Evolutionary conservation across 2,888 invertebrate species (phyloP).

Genomic region (Andrena flavipes): DNA sequence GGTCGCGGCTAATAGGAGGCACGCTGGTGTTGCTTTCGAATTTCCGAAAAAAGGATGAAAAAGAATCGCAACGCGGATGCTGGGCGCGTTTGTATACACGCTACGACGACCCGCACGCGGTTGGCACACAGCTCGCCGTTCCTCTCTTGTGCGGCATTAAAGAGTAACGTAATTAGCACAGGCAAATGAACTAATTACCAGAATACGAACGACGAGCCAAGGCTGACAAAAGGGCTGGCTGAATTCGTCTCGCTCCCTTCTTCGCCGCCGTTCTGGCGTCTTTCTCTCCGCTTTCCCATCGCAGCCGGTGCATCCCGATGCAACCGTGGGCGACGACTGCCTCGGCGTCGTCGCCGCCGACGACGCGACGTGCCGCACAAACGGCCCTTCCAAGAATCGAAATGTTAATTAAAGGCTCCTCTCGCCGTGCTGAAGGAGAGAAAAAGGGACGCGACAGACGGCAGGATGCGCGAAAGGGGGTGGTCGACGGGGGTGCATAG

Average conservation of each 20-base stretch:
- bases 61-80: background rate
- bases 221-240: constrained; percentile 75
- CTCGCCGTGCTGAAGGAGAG: constrained; percentile 48
- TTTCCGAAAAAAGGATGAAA: constrained; percentile 34
- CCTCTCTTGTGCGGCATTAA: constrained; percentile 72
- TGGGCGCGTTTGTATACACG: constrained; percentile 33
- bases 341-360: constrained; percentile 18
- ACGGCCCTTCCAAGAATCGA: constrained; percentile 74
- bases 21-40: constrained; percentile 51
- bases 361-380: constrained; percentile 50
- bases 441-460: constrained; percentile 45
- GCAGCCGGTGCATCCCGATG: constrained; percentile 39
- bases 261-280: constrained; percentile 37
- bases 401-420: constrained; percentile 79
- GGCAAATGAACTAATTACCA: constrained; percentile 83
- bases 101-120: constrained; percentile 17
- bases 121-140: constrained; percentile 22
- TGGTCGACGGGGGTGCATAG: constrained; percentile 1
- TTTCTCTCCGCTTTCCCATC: constrained; percentile 36
- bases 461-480: constrained; percentile 33
- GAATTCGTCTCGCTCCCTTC: constrained; percentile 48
- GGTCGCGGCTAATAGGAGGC: constrained; percentile 46
- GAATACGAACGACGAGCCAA: constrained; percentile 77
- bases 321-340: constrained; percentile 33
- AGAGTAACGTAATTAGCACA: constrained; percentile 81